These are phyloP conservation scores for Gisinianus flammeolus DNA, from an alignment of 2,888 invertebrate species.

Conservation along the genomic window DNA sequence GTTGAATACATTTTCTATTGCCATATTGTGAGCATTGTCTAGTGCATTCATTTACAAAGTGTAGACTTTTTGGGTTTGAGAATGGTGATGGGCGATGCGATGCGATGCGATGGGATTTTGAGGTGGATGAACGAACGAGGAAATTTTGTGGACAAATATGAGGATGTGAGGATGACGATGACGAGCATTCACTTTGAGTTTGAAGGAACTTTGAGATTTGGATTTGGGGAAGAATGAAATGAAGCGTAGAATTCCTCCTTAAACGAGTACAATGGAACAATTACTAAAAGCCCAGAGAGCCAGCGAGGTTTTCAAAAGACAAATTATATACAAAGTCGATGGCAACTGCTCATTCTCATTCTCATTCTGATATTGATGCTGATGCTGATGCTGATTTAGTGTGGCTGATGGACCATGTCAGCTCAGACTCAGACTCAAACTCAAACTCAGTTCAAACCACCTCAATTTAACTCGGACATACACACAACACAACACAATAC, in stretches of 20 bases:
- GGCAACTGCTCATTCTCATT: not conserved
- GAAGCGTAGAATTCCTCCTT: conserved; percentile 32
- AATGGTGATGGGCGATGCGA: too few relatives aligned
- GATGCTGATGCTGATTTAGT: not conserved
- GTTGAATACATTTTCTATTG: too few relatives aligned
- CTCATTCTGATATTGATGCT: not conserved
- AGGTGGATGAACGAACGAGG: conserved; percentile 1
- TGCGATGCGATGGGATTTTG: too few relatives aligned
- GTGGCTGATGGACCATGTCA: not conserved
- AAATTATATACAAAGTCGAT: not conserved
- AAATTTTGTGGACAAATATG: not conserved
- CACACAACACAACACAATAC: not conserved
- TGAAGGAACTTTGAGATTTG: too few relatives aligned
- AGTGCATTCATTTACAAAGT: not conserved
- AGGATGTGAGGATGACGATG: not conserved
- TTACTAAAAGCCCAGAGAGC: conserved; percentile 13
- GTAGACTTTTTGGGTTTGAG: too few relatives aligned
- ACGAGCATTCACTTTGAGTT: too few relatives aligned
- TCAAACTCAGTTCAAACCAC: not conserved
- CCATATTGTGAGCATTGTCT: not conserved
- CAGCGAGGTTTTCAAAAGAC: too few relatives aligned
- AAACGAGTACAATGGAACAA: conserved; percentile 22
- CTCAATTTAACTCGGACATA: not conserved
- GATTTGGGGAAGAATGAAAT: conserved; percentile 20
- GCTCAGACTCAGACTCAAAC: not conserved